phyloP scores from a whole-genome alignment of 2,888 invertebrate genomes.

The Ashinkailepas kermadecensis region DNA sequence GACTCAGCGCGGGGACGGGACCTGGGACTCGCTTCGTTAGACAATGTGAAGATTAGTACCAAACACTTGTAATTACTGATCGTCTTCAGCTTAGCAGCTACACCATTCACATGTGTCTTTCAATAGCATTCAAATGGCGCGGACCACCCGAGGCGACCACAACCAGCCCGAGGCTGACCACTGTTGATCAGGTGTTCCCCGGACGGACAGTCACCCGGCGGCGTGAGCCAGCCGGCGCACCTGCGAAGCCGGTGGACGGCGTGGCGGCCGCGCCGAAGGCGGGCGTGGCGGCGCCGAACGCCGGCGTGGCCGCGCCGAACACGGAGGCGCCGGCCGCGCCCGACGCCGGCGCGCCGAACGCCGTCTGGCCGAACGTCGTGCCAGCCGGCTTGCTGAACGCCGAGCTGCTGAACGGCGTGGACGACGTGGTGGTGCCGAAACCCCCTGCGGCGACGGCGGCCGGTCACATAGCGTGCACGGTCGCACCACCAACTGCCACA shows the following conservation, averaged over 20 bases:
- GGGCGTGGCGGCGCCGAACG: constrained; percentile 25
- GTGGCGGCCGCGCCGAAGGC: constrained; percentile 30
- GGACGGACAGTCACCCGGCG: not conserved
- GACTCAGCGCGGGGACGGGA: too few relatives aligned
- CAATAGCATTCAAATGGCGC: not conserved
- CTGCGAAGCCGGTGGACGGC: constrained; percentile 33
- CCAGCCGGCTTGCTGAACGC: constrained; percentile 41
- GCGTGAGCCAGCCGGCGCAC: not conserved
- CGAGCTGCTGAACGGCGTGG: constrained; percentile 47
- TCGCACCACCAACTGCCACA: too few relatives aligned
- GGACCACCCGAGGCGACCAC: not conserved
- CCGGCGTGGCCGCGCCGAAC: constrained; percentile 42
- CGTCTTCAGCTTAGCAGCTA: too few relatives aligned
- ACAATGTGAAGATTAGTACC: too few relatives aligned
- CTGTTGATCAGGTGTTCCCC: not conserved
- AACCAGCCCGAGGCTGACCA: not conserved
- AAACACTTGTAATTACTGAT: too few relatives aligned
- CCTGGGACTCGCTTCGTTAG: too few relatives aligned
- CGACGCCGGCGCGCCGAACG: constrained; percentile 30
- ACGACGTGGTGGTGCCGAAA: constrained; percentile 37
- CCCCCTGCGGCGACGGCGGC: constrained; percentile 26
- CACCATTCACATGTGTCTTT: not conserved
- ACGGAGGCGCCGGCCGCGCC: constrained; percentile 32
- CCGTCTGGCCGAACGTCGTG: constrained; percentile 39
- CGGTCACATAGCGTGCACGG: too few relatives aligned